Conservation (phyloP, 1,140 invertebrate species). For the Diuraphis noxia region DNA sequence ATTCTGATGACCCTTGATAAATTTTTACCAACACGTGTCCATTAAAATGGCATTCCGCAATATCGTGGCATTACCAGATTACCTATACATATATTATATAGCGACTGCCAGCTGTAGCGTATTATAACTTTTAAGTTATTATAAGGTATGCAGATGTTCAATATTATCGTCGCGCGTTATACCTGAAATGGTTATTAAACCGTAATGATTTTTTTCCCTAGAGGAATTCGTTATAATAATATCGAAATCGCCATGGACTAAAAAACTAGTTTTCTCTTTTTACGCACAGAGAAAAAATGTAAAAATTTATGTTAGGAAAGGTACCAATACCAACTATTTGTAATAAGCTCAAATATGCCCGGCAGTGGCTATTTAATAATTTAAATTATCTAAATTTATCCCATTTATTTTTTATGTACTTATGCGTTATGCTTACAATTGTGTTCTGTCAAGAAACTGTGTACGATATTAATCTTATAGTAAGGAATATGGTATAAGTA, state of each 20-base stretch:
- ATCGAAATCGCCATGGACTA: not conserved
- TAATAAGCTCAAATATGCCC: no score
- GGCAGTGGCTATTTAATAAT: not conserved
- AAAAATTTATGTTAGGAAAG: not conserved
- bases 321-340: not conserved
- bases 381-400: not conserved
- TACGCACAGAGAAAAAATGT: not conserved
- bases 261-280: conserved; percentile 8
- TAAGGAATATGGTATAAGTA: no score
- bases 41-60: not conserved
- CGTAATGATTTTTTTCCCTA: not conserved
- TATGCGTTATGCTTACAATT: not conserved
- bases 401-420: not conserved
- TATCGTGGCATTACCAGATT: not conserved
- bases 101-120: not conserved
- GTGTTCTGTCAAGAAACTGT: not conserved
- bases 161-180: not conserved
- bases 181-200: not conserved
- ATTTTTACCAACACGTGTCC: not conserved
- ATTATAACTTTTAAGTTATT: not conserved
- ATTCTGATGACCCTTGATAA: not conserved
- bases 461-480: not conserved
- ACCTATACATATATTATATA: not conserved
- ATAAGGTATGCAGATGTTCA: not conserved
- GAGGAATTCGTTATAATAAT: conserved; percentile 3